Percentiles rank a stretch among this genome's conserved stretches.
phyloP scores from a whole-genome alignment of 2,113 vertebrate genomes.

The Heteronetta atricapilla region DNA sequence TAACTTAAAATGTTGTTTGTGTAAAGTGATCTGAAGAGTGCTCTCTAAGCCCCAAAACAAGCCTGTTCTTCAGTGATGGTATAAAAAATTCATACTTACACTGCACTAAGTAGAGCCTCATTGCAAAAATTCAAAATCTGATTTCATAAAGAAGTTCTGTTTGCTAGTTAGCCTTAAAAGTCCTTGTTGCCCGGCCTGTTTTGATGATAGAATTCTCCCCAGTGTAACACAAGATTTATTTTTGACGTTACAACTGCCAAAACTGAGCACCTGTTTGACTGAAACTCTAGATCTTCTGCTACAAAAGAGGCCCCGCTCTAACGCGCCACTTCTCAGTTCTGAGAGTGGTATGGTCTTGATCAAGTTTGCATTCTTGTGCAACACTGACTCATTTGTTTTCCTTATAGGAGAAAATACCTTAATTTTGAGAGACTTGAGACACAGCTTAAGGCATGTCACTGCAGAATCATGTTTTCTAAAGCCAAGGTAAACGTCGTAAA shows the following conservation, averaged over 20 bases:
- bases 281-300: neutral
- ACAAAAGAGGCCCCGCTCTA: slow-evolving; percentile 6
- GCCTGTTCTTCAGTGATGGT: neutral
- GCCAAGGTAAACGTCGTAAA: slow-evolving; percentile 84
- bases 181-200: neutral
- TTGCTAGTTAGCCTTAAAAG: neutral
- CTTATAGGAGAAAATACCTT: slow-evolving; percentile 80
- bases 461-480: slow-evolving; percentile 92
- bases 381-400: slow-evolving; percentile 13
- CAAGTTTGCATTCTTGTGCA: neutral
- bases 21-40: neutral
- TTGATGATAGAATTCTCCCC: neutral
- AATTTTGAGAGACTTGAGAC: slow-evolving; percentile 92
- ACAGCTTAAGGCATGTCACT: slow-evolving; percentile 94
- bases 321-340: neutral
- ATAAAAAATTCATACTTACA: neutral
- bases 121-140: neutral
- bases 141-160: neutral
- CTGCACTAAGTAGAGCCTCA: neutral
- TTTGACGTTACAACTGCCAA: neutral
- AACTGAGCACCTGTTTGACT: slow-evolving; percentile 13
- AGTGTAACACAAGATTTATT: neutral
- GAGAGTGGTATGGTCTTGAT: neutral
- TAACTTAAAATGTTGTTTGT: neutral
- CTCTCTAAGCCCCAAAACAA: accelerated